Base-by-base conservation (phyloP, 2,113 vertebrate species). In the Equus quagga region DNA sequence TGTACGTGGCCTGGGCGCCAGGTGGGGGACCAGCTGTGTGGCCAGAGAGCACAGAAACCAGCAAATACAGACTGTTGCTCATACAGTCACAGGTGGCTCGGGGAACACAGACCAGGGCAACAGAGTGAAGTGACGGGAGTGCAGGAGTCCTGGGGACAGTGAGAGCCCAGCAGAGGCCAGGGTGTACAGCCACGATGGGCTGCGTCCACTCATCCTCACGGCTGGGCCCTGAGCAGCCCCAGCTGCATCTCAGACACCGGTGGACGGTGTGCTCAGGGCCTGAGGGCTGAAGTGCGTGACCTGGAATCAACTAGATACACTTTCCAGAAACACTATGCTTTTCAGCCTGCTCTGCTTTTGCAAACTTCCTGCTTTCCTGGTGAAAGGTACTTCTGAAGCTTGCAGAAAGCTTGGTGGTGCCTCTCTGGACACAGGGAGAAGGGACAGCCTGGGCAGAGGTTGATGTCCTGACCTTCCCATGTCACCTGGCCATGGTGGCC, bases 71-170 rank as follows among this genome's bases (percentile, higher is more conserved):
- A 19, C 2, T 2, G 15, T 18, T 5, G 6, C 21, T 31, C 6
- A 21, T 0, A 9, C 14, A 1, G 44, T 8, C 33, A 14, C 6
- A 0, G 1, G 44, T 49, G 31, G 4, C 17, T 1, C 0, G 3
- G 67, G 24, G 44, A 86, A 8, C n/a, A 56, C 17, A 51, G 33
- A 28, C 2, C 0, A 24, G 51, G 11, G 49, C 33, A 4, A 31
- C 1, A 19, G 58, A 12, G 31, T 36, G 60, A 19, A 3, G 21
- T 33, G 33, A 19, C 3, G 0, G 17, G 10, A 41, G 15, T 26
- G 28, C 17, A 13, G 33, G 46, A 51, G 31, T 12, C 0, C 17
- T 24, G 46, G 44, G 14, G 49, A 26, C 19, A 2, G 33, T 65
- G 8, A 49, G 73, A 23, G 67, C 14, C 19, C 19, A 5, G 6